Evolutionary conservation across 2,113 vertebrate genomes (phyloP).

Genomic region (Cyanoramphus novaezelandiae): DNA sequence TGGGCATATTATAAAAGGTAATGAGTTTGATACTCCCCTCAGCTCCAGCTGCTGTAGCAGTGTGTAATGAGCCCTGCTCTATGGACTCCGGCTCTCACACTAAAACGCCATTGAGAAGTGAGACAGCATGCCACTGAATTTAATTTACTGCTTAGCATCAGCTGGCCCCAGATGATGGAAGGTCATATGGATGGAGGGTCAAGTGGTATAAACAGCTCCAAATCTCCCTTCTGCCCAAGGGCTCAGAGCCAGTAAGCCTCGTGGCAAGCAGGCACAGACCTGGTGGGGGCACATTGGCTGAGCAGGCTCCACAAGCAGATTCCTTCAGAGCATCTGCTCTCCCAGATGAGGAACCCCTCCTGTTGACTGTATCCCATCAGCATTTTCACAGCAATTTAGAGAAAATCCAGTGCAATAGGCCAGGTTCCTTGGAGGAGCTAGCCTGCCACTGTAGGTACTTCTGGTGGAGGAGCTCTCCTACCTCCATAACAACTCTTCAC

Average conservation of each 20-base stretch:
- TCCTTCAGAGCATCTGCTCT: conserved; percentile 41
- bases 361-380: background rate
- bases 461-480: background rate
- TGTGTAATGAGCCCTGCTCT: conserved; percentile 40
- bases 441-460: background rate
- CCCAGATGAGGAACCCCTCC: background rate
- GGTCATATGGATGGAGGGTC: conserved; percentile 56
- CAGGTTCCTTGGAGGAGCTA: background rate
- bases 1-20: conserved; percentile 39
- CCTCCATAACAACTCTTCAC: background rate
- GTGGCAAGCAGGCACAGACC: background rate
- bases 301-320: conserved; percentile 19
- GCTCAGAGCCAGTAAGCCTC: background rate
- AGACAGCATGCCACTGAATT: conserved; percentile 56
- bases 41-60: conserved; percentile 61
- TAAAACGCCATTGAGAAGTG: conserved; percentile 20
- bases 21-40: conserved; percentile 36
- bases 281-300: background rate
- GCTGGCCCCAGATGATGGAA: conserved; percentile 53
- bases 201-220: conserved; percentile 54
- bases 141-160: conserved; percentile 66
- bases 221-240: conserved; percentile 39
- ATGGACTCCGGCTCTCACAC: background rate
- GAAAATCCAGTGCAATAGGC: background rate
- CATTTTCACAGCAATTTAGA: background rate